Conservation (phyloP, 2,113 vertebrate species). For the Pygoscelis adeliae region DNA sequence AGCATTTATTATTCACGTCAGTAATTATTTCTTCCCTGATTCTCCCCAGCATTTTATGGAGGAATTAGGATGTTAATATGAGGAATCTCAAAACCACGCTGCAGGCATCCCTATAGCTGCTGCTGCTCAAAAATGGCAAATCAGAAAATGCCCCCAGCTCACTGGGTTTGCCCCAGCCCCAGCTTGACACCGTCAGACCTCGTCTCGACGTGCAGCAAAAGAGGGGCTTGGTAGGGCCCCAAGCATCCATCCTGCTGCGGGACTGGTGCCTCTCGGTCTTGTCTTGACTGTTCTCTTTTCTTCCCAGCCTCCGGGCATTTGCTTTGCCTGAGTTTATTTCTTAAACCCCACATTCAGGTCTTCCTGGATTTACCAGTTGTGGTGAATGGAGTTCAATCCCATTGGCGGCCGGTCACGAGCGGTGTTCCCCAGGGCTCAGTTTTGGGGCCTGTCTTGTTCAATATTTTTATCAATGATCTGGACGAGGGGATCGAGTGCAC, state of each 20-base stretch:
- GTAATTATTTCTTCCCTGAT: background rate
- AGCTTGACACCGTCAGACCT: accelerated
- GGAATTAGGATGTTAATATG: background rate
- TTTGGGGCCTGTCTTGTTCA: too few relatives aligned
- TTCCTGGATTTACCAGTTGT: too few relatives aligned
- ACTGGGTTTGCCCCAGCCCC: background rate
- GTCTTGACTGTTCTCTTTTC: background rate
- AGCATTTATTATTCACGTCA: background rate
- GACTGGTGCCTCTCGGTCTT: background rate
- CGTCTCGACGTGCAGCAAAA: accelerated
- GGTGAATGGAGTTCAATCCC: too few relatives aligned
- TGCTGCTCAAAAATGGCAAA: background rate
- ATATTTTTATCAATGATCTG: too few relatives aligned
- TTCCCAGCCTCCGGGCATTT: background rate
- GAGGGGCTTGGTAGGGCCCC: background rate
- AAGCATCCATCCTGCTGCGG: background rate
- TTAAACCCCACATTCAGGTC: background rate
- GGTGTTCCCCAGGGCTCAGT: too few relatives aligned
- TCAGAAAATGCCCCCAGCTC: background rate
- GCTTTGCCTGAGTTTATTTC: background rate
- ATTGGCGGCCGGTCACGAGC: too few relatives aligned
- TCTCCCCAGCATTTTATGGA: background rate
- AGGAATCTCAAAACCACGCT: background rate
- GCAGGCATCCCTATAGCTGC: background rate
- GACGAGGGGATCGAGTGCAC: too few relatives aligned